These are phyloP conservation scores for Agapetus fuscipes DNA, from an alignment of 2,888 invertebrate genomes.

Conservation along the genomic window DNA sequence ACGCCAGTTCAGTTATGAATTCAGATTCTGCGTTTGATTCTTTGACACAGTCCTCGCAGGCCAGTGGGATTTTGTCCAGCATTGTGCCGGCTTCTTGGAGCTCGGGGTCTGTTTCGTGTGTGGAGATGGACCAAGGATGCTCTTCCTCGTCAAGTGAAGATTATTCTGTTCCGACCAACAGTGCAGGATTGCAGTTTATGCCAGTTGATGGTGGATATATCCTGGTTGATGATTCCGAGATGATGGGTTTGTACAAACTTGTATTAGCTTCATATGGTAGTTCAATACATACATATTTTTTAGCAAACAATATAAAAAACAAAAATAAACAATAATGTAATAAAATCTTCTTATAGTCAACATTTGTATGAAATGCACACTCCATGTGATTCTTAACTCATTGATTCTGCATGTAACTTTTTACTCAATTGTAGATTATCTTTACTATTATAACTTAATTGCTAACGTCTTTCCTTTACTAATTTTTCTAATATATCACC, in stretches of 20 bases:
- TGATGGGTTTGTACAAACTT: conserved; percentile 27
- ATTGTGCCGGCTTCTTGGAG: neutral
- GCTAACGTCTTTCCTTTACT: too few species aligned
- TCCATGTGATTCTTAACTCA: too few species aligned
- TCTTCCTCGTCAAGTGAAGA: conserved; percentile 29
- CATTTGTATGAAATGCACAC: too few species aligned
- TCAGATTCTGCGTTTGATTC: neutral
- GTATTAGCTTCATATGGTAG: too few species aligned
- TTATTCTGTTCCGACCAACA: conserved; percentile 25
- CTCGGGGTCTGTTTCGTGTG: neutral
- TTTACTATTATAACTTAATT: too few species aligned
- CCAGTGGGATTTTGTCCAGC: neutral
- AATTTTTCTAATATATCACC: too few species aligned
- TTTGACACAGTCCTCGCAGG: neutral
- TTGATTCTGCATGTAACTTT: too few species aligned
- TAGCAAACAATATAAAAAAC: too few species aligned
- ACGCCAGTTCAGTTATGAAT: conserved; percentile 20
- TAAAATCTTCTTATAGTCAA: too few species aligned
- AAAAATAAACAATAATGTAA: too few species aligned
- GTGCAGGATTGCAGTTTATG: conserved; percentile 31
- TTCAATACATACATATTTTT: too few species aligned
- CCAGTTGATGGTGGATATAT: conserved; percentile 41
- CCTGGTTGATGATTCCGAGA: conserved; percentile 29
- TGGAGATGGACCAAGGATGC: neutral
- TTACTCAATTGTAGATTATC: too few species aligned